Percentiles rank a stretch among this genome's conserved stretches.
Evolutionary conservation across 2,797 vertebrate species (phyloP).

Genomic region (Sorex maritimensis): DNA sequence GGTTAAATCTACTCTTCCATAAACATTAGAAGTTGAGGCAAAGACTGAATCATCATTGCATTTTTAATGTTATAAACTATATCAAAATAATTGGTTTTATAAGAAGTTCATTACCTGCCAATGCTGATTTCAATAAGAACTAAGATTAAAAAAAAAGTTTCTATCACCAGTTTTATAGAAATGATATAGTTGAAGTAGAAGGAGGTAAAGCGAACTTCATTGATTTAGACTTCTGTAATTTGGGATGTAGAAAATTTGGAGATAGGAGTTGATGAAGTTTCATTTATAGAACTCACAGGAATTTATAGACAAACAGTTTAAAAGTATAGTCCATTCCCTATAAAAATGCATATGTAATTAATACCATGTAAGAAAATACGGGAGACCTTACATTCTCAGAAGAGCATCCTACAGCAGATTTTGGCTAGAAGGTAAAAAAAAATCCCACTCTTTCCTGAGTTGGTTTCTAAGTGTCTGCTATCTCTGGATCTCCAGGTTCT

Average conservation of each 20-base stretch:
- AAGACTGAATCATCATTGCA: not conserved
- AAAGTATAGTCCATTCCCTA: conserved; percentile 8
- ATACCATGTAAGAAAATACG: conserved; percentile 5
- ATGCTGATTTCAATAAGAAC: not conserved
- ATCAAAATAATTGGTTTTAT: not conserved
- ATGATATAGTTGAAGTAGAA: not conserved
- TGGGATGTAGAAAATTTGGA: not conserved
- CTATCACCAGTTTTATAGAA: not conserved
- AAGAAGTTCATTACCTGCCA: not conserved
- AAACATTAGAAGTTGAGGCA: not conserved
- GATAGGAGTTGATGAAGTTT: not conserved
- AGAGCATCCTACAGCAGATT: conserved; percentile 25
- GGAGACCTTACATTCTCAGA: conserved; percentile 51
- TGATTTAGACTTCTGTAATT: conserved; percentile 25
- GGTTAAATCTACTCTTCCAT: not conserved
- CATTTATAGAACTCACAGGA: not conserved
- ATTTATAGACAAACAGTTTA: not conserved
- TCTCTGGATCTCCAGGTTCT: not conserved
- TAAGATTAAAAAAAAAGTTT: not conserved
- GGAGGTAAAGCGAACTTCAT: not conserved
- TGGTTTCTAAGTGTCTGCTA: not conserved
- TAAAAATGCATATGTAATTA: no score
- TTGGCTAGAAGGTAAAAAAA: conserved; percentile 8
- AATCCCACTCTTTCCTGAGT: conserved; percentile 1
- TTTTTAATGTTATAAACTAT: conserved; percentile 5